Evolutionary conservation across 2,797 vertebrate genomes (phyloP), one percentile per base, ranked within the genome.

Genomic region (Siniperca scherzeri): DNA sequence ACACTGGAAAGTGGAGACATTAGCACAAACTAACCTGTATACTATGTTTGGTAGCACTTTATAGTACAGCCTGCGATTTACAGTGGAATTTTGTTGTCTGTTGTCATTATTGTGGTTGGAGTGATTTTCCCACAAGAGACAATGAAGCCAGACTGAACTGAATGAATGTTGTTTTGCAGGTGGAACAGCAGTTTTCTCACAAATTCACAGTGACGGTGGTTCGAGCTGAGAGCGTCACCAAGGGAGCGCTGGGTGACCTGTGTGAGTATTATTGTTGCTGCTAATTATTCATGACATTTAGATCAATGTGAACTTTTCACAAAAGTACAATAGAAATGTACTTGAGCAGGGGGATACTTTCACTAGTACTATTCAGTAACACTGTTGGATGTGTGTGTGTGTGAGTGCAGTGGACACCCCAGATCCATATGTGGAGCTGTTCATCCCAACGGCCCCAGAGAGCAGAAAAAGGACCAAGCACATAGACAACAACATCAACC

Each of bases 111-210:
- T 11, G 19, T 13, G 13, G 17, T 40, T 42, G 44, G 27, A 53
- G 2, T 52, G 3, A 70, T 55, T 59, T 84, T 40, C 1, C 55
- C 56, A 55, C 36, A 25, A 12, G 5, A 62, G 9, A n/a, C 5
- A 7, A 16, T 69, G 70, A 62, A 27, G 19, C 17, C 4, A 17
- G 59, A 55, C 11, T 77, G 3, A 88, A 21, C 36, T 48, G 14
- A 80, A 44, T 21, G 12, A 76, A 57, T 80, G 52, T 69, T 82
- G 65, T 40, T 78, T 95, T 94, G 33, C 93, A 99, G 99, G 99
- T 99, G 87, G 98, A 99, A 40, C 98, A 99, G 84, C 98, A 99
- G 87, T 98, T 98, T 85, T 99, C 98, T 38, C 97, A 99, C 92
- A 96, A 96, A 89, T 96, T 99, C 82, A 97, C 92, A 0, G 97